Conservation (phyloP, 2,113 vertebrate species). For the Poeciliopsis turrubarensis region DNA sequence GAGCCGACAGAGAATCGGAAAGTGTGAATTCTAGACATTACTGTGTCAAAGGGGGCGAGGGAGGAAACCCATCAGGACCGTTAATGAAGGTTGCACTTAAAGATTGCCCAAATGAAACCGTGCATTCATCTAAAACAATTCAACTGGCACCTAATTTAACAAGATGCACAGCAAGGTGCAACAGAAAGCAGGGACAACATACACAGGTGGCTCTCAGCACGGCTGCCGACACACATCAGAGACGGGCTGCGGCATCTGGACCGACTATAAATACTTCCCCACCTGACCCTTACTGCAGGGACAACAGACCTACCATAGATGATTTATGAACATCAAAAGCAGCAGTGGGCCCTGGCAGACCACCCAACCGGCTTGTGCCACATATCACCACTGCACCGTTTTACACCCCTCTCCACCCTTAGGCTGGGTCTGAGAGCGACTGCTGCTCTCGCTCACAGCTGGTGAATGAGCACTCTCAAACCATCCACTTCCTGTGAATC, state of each 20-base stretch:
- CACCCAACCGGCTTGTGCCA: slow-evolving; percentile 40
- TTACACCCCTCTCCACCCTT: not conserved
- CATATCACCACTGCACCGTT: slow-evolving; percentile 14
- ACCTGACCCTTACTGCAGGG: slow-evolving; percentile 43
- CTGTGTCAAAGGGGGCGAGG: slow-evolving; percentile 12
- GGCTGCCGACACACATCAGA: slow-evolving; percentile 38
- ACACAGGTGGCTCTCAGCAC: slow-evolving; percentile 49
- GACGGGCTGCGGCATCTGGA: slow-evolving; percentile 35
- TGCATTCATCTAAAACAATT: slow-evolving; percentile 30
- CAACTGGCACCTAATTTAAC: slow-evolving; percentile 31
- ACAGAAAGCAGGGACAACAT: slow-evolving; percentile 12
- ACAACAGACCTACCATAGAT: slow-evolving; percentile 38
- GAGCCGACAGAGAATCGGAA: slow-evolving; percentile 7
- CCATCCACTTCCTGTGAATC: not conserved
- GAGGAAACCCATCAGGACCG: slow-evolving; percentile 9
- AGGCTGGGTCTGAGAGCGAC: not conserved
- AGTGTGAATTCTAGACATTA: slow-evolving; percentile 23
- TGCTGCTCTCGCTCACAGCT: not conserved
- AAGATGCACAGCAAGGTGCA: slow-evolving; percentile 15
- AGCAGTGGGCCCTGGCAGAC: slow-evolving; percentile 41
- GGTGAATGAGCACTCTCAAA: not conserved
- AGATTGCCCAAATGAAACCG: slow-evolving; percentile 33
- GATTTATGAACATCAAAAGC: slow-evolving; percentile 52
- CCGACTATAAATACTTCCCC: slow-evolving; percentile 64
- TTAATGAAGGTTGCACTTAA: not conserved